Evolutionary conservation across 2,888 invertebrate genomes (phyloP), one percentile per base, ranked within the genome.

Genomic region (Campoplex nolae): DNA sequence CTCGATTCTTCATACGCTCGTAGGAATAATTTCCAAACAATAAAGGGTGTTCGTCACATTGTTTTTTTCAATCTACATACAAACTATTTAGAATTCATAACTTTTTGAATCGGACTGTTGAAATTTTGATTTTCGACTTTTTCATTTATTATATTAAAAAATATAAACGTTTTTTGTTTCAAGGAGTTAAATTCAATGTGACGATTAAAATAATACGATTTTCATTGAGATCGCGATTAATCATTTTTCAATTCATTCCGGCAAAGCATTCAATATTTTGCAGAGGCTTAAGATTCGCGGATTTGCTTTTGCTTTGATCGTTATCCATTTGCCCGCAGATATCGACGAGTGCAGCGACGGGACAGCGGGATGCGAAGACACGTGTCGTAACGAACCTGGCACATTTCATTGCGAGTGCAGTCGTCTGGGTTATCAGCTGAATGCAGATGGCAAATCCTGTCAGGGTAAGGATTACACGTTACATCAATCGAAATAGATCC

Each of bases 351-450:
- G 96, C 90, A 90, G 92, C 80, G 93, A 94, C 62, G 94, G 95
- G 68, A 95, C 95, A 88, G 95, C 95, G 4, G 95, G 95, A 51
- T 96, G 96, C 89, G 94, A 95, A 75, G 95, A 95, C 88, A 93
- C 94, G 65, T 96, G 96, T 91, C 94, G 94, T 83, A 96, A 96
- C 91, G 94, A 95, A 62, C 95, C 95, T 0, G 96, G 96, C 54
- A 95, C 95, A n/a, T 96, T 95, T 90, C 94, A 95, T 65, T 96
- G 96, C 90, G 93, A 94, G 58, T 96, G 96, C 88, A 94, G 94
- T 28, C 78, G 65, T 32, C 89, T 92, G 48, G 96, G 96, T 13
- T 95, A 95, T 73, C 94, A 95, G 89, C 93, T 96, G 82, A 94
- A 95, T 62, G 92, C 92, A 0, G 92, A 95, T 42, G 94, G 95